phyloP scores from a whole-genome alignment of 1,140 invertebrate genomes.

The Aphelenchoides fujianensis region DNA sequence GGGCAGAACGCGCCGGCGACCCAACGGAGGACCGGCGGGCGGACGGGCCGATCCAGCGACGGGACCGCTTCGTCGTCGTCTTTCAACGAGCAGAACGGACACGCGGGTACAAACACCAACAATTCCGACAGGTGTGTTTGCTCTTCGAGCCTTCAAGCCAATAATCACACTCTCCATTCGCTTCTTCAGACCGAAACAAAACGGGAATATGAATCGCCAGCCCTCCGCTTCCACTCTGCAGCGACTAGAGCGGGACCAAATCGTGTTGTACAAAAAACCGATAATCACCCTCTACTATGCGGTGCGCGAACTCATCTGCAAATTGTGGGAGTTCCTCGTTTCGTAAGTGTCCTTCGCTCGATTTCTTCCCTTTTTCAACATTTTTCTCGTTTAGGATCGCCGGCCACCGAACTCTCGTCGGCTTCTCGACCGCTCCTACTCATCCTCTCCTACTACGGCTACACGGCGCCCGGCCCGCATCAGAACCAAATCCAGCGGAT shows the following conservation, averaged over 20 bases:
- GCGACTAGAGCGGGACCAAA: conserved; percentile 40
- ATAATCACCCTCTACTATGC: conserved; percentile 40
- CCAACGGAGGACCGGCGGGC: neutral
- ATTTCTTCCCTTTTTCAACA: conserved; percentile 22
- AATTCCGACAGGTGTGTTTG: conserved; percentile 1
- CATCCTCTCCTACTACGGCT: conserved; percentile 31
- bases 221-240: neutral
- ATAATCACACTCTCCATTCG: neutral
- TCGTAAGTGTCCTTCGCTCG: conserved; percentile 33
- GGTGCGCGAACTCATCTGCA: conserved; percentile 34
- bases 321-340: conserved; percentile 23
- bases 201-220: neutral
- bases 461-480: conserved; percentile 51
- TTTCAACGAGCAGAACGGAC: conserved; percentile 1
- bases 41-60: neutral
- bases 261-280: conserved; percentile 40
- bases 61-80: neutral
- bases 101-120: neutral
- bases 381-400: no score
- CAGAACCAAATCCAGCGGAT: conserved; percentile 49
- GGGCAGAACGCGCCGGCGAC: neutral
- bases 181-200: neutral
- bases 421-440: no score
- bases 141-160: neutral
- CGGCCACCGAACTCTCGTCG: no score